A percentile compares a stretch with the other conserved stretches of the same genome.
phyloP scores from a whole-genome alignment of 2,888 invertebrate species.

The Dicranocentrus wangi region DNA sequence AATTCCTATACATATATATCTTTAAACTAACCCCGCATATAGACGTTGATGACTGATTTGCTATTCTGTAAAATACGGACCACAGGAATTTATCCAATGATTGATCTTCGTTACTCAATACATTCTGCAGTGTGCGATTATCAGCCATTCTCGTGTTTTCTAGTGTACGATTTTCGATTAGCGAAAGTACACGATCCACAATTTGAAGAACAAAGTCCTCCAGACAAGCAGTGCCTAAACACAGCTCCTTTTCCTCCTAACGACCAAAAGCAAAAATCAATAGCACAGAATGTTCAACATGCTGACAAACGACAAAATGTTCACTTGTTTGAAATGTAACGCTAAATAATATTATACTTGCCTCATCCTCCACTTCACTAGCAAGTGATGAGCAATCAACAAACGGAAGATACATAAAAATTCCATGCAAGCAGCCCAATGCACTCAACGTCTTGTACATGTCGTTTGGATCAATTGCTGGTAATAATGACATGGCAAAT shows the following conservation, averaged over 20 bases:
- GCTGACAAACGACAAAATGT: neutral
- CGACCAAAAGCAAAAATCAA: neutral
- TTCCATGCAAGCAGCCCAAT: conserved; percentile 85
- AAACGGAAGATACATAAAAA: conserved; percentile 86
- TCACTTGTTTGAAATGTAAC: too few relatives aligned
- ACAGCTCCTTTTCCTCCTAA: conserved; percentile 81
- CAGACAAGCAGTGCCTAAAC: conserved; percentile 88
- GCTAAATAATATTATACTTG: too few relatives aligned
- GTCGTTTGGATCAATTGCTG: conserved; percentile 81
- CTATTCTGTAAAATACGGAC: conserved; percentile 78
- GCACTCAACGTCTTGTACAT: conserved; percentile 81
- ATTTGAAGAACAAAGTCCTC: conserved; percentile 92
- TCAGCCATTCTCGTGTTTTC: conserved; percentile 80
- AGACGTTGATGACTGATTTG: conserved; percentile 69
- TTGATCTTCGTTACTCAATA: conserved; percentile 80
- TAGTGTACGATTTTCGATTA: conserved; percentile 83
- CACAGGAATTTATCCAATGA: conserved; percentile 77
- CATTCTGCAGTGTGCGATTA: conserved; percentile 66
- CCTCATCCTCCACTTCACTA: conserved; percentile 81
- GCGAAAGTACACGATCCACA: conserved; percentile 83
- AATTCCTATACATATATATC: too few relatives aligned
- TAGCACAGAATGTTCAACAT: neutral
- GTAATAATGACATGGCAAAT: conserved; percentile 85
- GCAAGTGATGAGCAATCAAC: conserved; percentile 88
- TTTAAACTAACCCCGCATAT: conserved; percentile 67